Conservation (phyloP, 2,888 invertebrate genomes). For the Orgyia antiqua region DNA sequence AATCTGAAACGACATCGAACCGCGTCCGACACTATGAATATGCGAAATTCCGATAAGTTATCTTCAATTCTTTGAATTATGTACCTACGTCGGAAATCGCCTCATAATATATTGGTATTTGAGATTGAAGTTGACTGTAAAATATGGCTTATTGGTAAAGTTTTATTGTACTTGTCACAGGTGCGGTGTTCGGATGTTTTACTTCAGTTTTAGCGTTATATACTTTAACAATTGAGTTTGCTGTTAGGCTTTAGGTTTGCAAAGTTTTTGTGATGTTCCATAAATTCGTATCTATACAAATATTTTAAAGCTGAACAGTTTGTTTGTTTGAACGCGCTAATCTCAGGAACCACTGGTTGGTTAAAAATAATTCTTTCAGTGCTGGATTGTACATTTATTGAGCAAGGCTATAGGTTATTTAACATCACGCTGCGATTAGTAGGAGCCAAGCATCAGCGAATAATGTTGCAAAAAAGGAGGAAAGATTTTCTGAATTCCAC, state of each 20-base stretch:
- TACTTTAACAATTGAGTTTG: constrained; percentile 32
- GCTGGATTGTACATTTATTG: too few relatives aligned
- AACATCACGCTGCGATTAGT: too few relatives aligned
- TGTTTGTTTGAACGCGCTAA: too few relatives aligned
- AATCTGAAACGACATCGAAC: constrained; percentile 35
- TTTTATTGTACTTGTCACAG: constrained; percentile 73
- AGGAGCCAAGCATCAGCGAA: too few relatives aligned
- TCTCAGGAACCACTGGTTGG: too few relatives aligned
- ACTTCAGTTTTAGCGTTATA: constrained; percentile 42
- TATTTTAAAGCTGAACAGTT: too few relatives aligned
- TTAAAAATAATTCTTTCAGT: too few relatives aligned
- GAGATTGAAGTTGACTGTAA: constrained; percentile 71
- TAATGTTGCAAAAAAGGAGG: too few relatives aligned
- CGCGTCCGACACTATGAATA: constrained; percentile 53
- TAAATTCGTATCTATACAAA: not conserved
- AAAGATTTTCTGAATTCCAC: too few relatives aligned
- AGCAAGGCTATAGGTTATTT: too few relatives aligned
- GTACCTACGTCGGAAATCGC: constrained; percentile 56
- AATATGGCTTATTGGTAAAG: constrained; percentile 75
- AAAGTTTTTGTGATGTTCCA: constrained; percentile 6
- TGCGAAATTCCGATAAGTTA: constrained; percentile 59
- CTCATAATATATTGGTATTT: constrained; percentile 71
- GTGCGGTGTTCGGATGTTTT: constrained; percentile 55
- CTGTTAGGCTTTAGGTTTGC: constrained; percentile 14
- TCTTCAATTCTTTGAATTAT: constrained; percentile 61